Conservation (phyloP, 2,888 invertebrate genomes). For the Drosophila koepferae region DNA sequence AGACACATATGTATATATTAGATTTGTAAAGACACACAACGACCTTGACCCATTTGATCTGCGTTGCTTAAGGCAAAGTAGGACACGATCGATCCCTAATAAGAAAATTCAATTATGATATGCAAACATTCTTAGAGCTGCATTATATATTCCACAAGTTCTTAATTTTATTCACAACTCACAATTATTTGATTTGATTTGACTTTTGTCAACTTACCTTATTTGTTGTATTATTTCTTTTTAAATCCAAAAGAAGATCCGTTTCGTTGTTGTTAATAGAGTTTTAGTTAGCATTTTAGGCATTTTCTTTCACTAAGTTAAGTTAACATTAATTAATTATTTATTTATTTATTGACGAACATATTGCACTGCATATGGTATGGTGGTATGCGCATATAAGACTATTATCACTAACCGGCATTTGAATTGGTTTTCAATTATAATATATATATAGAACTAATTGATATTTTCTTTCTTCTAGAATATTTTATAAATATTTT, state of each 20-base stretch:
- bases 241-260: constrained; percentile 24
- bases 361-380: constrained; percentile 41
- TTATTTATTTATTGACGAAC: constrained; percentile 23
- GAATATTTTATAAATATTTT: constrained; percentile 66
- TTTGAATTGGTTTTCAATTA: constrained; percentile 38
- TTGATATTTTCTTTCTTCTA: constrained; percentile 38
- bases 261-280: constrained; percentile 25
- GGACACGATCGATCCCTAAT: background rate
- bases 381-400: constrained; percentile 4
- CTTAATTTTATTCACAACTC: background rate
- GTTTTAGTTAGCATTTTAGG: constrained; percentile 46
- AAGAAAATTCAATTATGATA: background rate
- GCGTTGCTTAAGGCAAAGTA: background rate
- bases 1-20: background rate
- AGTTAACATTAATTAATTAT: constrained; percentile 10
- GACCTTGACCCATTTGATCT: background rate
- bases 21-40: background rate
- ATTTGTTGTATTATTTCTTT: constrained; percentile 7
- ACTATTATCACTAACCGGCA: constrained; percentile 59
- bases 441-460: constrained; percentile 17
- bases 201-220: constrained; percentile 17
- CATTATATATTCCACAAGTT: too few relatives aligned
- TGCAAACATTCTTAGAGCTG: too few relatives aligned
- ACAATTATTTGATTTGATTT: background rate
- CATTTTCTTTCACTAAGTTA: constrained; percentile 36